Conservation (phyloP, 2,888 invertebrate species). For the Parthenolecanium corni region DNA sequence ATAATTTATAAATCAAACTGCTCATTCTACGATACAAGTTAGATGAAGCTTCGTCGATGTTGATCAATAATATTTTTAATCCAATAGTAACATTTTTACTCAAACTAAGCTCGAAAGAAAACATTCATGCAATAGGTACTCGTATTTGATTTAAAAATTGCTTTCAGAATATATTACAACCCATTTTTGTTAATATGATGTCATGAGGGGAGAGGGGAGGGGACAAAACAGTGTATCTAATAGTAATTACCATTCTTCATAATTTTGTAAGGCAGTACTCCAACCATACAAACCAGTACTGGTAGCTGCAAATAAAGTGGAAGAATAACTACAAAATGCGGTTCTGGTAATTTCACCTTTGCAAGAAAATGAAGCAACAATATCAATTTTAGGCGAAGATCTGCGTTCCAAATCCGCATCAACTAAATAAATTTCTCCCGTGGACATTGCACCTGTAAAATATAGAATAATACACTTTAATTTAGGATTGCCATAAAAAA, state of each 20-base stretch:
- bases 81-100: too few species aligned
- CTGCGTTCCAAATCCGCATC: slow-evolving; percentile 31
- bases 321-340: slow-evolving; percentile 31
- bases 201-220: too few species aligned
- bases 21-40: not conserved
- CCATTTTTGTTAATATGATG: too few species aligned
- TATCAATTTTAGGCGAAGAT: slow-evolving; percentile 30
- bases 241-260: slow-evolving; percentile 1
- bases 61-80: not conserved
- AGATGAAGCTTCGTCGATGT: not conserved
- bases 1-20: too few species aligned
- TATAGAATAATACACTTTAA: too few species aligned
- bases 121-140: too few species aligned
- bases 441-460: slow-evolving; percentile 33
- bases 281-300: slow-evolving; percentile 27
- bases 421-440: slow-evolving; percentile 32
- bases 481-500: too few species aligned
- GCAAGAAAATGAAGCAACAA: slow-evolving; percentile 29
- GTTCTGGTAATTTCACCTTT: slow-evolving; percentile 33
- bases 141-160: too few species aligned
- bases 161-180: too few species aligned
- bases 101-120: too few species aligned
- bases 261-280: not conserved
- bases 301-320: slow-evolving; percentile 33
- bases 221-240: too few species aligned